phyloP scores from a whole-genome alignment of 2,113 vertebrate species.

The Tiliqua scincoides region DNA sequence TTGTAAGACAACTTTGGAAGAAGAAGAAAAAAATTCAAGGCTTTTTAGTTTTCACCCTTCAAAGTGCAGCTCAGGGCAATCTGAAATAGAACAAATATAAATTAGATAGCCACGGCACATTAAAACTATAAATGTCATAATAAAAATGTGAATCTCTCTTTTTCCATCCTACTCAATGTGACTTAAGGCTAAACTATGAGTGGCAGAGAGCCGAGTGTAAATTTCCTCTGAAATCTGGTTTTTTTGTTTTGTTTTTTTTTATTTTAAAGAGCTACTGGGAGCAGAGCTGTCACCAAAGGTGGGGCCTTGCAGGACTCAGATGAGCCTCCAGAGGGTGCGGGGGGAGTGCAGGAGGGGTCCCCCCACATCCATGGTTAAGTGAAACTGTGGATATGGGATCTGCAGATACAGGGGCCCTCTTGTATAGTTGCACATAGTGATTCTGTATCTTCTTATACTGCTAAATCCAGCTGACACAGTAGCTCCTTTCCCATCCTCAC shows the following conservation, averaged over 20 bases:
- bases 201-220: background rate
- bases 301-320: too few species aligned
- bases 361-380: too few species aligned
- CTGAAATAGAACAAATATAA: background rate
- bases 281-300: too few species aligned
- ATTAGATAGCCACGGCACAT: background rate
- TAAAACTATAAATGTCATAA: background rate
- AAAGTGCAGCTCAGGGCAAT: background rate
- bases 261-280: background rate
- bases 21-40: background rate
- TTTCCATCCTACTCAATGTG: too few species aligned
- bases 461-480: too few species aligned
- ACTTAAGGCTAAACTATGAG: background rate
- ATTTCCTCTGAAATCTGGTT: background rate
- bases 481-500: too few species aligned
- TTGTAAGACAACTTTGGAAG: background rate
- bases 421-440: too few species aligned
- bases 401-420: too few species aligned
- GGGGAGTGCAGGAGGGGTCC: too few species aligned
- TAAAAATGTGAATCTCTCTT: too few species aligned
- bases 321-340: background rate
- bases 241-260: background rate
- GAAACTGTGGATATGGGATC: too few species aligned
- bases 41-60: background rate
- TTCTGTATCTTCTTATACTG: too few species aligned